phyloP scores from a whole-genome alignment of 2,797 vertebrate species.

The Onychomys torridus region DNA sequence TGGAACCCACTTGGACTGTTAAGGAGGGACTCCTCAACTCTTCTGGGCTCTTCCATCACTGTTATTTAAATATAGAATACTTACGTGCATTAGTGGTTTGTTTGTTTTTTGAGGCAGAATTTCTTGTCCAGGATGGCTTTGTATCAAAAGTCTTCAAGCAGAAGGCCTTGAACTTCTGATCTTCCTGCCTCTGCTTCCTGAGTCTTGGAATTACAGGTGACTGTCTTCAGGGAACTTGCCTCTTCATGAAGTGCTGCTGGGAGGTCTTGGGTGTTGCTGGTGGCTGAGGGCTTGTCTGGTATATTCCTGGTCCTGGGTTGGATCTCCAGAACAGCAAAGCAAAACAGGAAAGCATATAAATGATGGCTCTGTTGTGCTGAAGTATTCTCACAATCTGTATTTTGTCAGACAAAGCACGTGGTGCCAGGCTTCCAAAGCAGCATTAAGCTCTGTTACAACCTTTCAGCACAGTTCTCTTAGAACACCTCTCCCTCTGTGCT shows the following conservation, averaged over 20 bases:
- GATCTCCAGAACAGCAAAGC: neutral
- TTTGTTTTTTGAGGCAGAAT: neutral
- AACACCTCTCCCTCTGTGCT: conserved; percentile 35
- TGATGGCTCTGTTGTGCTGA: neutral
- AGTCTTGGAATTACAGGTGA: neutral
- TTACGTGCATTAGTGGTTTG: neutral
- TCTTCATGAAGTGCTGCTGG: neutral
- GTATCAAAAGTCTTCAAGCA: neutral
- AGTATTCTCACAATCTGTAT: neutral
- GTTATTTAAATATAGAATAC: neutral
- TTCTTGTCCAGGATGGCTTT: neutral
- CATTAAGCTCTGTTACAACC: conserved; percentile 55
- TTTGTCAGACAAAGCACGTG: conserved; percentile 55
- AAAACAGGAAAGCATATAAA: neutral
- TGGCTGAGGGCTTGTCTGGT: neutral
- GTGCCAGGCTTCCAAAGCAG: conserved; percentile 42
- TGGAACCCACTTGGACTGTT: neutral
- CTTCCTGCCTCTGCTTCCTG: neutral
- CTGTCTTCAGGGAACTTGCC: neutral
- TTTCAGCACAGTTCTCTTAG: conserved; percentile 52
- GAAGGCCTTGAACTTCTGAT: neutral
- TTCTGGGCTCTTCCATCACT: neutral
- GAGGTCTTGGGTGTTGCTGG: neutral
- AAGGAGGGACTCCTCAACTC: neutral
- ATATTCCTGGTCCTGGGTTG: neutral